Conservation (phyloP, 2,797 vertebrate genomes). For the Xenops minutus region DNA sequence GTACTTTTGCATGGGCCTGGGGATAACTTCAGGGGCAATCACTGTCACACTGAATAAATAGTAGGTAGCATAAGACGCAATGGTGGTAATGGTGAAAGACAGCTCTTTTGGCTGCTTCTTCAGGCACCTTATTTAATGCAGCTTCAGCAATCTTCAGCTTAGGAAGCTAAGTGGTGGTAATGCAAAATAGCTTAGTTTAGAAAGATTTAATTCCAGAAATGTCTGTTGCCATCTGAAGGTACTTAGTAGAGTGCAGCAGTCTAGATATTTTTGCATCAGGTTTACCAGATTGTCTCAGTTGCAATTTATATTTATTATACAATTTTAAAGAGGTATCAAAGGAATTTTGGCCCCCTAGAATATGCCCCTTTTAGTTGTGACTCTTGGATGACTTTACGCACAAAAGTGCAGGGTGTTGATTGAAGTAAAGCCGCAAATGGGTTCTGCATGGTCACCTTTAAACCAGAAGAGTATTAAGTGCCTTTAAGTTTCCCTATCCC, state of each 20-base stretch:
- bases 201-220: conserved; percentile 19
- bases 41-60: background rate
- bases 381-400: conserved; percentile 34
- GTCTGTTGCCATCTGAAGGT: conserved; percentile 29
- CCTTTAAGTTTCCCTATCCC: background rate
- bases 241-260: background rate
- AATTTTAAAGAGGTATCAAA: conserved; percentile 18
- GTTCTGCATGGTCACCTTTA: conserved; percentile 9
- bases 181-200: background rate
- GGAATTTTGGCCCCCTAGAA: background rate
- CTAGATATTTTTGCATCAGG: background rate
- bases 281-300: background rate
- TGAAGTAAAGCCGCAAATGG: conserved; percentile 33
- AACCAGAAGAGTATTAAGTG: background rate
- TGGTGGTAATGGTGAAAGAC: background rate
- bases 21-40: background rate
- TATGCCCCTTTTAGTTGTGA: background rate
- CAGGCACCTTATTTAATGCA: background rate
- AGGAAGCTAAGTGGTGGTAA: background rate
- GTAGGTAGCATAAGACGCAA: background rate
- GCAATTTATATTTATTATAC: background rate
- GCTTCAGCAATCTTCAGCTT: background rate
- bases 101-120: background rate
- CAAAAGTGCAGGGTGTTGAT: background rate
- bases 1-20: background rate